These are phyloP conservation scores for Aldabrachelys gigantea DNA, from an alignment of 2,113 vertebrate species.

Conservation along the genomic window DNA sequence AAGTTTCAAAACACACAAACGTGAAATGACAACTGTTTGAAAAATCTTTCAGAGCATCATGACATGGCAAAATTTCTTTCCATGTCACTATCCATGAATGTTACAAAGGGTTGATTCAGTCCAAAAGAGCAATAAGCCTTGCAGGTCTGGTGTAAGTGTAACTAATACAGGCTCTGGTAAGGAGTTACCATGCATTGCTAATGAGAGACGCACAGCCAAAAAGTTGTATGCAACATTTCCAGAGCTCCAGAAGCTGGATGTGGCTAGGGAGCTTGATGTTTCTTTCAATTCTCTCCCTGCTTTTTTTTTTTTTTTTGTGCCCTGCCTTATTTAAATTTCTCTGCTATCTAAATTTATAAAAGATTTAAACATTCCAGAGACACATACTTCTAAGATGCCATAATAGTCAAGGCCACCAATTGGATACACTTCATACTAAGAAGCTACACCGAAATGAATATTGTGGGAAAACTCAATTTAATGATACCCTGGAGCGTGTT, in stretches of 20 bases:
- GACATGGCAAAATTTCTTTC: constrained; percentile 45
- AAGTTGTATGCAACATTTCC: constrained; percentile 37
- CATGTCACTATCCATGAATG: constrained; percentile 63
- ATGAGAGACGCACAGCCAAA: constrained; percentile 75
- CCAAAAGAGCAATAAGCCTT: constrained; percentile 32
- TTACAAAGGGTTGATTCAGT: constrained; percentile 70
- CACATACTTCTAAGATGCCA: constrained; percentile 82
- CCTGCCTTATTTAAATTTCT: not conserved
- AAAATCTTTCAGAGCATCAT: constrained; percentile 32
- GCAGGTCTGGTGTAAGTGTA: constrained; percentile 73
- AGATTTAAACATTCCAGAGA: constrained; percentile 20
- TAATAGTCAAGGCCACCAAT: constrained; percentile 75
- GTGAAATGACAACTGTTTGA: constrained; percentile 12
- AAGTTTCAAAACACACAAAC: constrained; percentile 28
- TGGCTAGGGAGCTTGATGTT: constrained; percentile 42
- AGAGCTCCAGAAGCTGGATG: constrained; percentile 55
- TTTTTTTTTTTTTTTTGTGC: not conserved
- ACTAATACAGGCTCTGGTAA: constrained; percentile 78
- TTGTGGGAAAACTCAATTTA: constrained; percentile 89
- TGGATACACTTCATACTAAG: constrained; percentile 76
- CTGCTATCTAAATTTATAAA: constrained; percentile 39
- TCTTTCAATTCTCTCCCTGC: not conserved
- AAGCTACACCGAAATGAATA: constrained; percentile 92
- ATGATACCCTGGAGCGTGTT: constrained; percentile 88
- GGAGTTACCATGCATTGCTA: constrained; percentile 79